Conservation (phyloP, 2,888 invertebrate species). For the Tenthredo mesomela region DNA sequence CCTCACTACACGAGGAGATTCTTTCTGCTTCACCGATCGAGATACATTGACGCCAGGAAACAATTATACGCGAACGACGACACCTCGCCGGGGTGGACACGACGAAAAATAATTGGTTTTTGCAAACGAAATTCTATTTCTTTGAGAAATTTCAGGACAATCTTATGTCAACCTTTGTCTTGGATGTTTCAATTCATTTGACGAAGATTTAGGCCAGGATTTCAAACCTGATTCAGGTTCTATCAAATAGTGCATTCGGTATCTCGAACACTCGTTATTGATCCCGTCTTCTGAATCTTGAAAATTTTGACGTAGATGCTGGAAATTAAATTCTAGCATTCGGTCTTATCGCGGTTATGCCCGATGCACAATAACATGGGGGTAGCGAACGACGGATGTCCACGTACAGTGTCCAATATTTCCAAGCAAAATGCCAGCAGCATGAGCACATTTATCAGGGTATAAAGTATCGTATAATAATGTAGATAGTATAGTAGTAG, state of each 20-base stretch:
- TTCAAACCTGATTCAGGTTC: neutral
- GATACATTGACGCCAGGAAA: slow-evolving; percentile 43
- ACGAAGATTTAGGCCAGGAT: neutral
- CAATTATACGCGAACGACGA: slow-evolving; percentile 38
- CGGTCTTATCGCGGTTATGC: neutral
- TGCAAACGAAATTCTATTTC: neutral
- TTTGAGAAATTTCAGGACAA: neutral
- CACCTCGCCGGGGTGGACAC: slow-evolving; percentile 19
- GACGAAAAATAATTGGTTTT: slow-evolving; percentile 22
- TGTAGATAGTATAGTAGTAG: neutral
- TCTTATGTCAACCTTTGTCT: neutral
- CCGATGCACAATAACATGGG: neutral
- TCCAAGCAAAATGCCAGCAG: neutral
- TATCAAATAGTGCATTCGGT: neutral
- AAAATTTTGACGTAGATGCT: neutral
- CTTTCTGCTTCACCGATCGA: slow-evolving; percentile 41
- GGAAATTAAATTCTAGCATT: neutral
- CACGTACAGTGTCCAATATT: neutral
- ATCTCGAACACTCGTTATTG: neutral
- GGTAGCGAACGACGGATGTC: neutral
- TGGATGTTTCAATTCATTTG: neutral
- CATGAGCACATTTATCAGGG: neutral
- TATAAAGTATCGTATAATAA: neutral
- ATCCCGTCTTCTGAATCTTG: neutral
- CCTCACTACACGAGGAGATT: slow-evolving; percentile 37